Conservation (phyloP, 2,113 vertebrate genomes). For the Esox niger region DNA sequence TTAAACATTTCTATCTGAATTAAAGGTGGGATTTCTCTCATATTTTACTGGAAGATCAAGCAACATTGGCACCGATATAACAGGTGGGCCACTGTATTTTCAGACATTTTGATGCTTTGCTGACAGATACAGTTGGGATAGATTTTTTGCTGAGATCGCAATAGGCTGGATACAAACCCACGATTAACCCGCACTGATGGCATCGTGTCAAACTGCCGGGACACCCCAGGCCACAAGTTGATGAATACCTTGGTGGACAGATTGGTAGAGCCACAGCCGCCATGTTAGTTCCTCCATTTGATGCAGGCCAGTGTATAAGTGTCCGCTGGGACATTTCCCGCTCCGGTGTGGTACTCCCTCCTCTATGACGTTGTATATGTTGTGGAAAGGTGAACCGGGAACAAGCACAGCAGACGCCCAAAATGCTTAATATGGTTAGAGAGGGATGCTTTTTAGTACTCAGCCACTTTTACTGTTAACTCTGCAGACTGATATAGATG, state of each 20-base stretch:
- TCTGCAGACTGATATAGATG: neutral
- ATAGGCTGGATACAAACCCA: too few relatives aligned
- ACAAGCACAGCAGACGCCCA: neutral
- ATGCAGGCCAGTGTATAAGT: neutral
- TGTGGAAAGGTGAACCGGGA: constrained; percentile 18
- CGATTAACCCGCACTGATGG: too few relatives aligned
- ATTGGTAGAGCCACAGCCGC: constrained; percentile 4
- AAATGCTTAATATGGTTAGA: neutral
- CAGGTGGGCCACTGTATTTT: too few relatives aligned
- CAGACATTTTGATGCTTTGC: too few relatives aligned
- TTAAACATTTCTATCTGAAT: too few relatives aligned
- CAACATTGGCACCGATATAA: too few relatives aligned
- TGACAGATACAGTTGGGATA: too few relatives aligned
- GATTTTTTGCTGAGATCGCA: too few relatives aligned
- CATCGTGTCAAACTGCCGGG: too few relatives aligned
- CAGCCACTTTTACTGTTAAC: neutral
- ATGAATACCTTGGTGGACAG: constrained; percentile 26
- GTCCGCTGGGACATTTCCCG: constrained; percentile 19
- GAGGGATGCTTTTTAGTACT: constrained; percentile 3
- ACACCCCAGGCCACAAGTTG: too few relatives aligned
- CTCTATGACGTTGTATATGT: constrained; percentile 2
- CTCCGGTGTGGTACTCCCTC: constrained; percentile 19
- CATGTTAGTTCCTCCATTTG: neutral
- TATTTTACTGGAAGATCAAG: too few relatives aligned
- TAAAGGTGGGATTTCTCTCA: too few relatives aligned